Base-by-base conservation (phyloP, 1,140 invertebrate genomes). In the Drosophila albomicans region DNA sequence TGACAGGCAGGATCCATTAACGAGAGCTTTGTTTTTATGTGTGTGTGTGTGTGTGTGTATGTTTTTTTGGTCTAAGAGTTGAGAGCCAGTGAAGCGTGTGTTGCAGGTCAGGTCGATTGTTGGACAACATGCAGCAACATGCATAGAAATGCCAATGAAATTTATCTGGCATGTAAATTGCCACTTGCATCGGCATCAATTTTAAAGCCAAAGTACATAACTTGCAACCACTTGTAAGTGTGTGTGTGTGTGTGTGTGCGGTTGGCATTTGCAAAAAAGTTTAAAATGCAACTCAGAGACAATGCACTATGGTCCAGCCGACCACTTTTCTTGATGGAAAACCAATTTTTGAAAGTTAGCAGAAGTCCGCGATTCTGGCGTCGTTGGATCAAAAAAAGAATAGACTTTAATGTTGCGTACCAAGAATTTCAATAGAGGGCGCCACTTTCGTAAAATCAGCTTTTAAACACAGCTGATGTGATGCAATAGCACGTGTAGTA, bases 221-320 rank as follows among this genome's bases (percentile, higher is more conserved):
- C 48, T 59, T 51, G 62, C 48, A 41, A 49, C 35, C 38, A 15
- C 16, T 61, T 54, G 59, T 49, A 32, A 54, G 61, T 48, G n/a
- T 67, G 62, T 54, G 49, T 54, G 35, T 56, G 11, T 54, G n/a
- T 30, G 20, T 43, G 38, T 45, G 56, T 52, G 66, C 73, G 41
- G 45, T 75, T 67, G 48, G 51, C 48, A 69, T 78, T 72, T 52
- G 63, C 85, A 49, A 70, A 87, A 75, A 78, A 80, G 82, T 89
- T 88, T 64, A 59, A 73, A 82, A 75, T 82, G 61, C 78, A 74
- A 78, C 59, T 72, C 56, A 68, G 16, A 76, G 68, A 72, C 74
- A 76, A n/a, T n/a, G n/a, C n/a, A n/a, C n/a, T n/a, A n/a, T n/a
- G n/a, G n/a, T n/a, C n/a, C n/a, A n/a, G n/a, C n/a, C n/a, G n/a